Base-by-base conservation (phyloP, 2,888 invertebrate genomes). In the Drosophila cognata region DNA sequence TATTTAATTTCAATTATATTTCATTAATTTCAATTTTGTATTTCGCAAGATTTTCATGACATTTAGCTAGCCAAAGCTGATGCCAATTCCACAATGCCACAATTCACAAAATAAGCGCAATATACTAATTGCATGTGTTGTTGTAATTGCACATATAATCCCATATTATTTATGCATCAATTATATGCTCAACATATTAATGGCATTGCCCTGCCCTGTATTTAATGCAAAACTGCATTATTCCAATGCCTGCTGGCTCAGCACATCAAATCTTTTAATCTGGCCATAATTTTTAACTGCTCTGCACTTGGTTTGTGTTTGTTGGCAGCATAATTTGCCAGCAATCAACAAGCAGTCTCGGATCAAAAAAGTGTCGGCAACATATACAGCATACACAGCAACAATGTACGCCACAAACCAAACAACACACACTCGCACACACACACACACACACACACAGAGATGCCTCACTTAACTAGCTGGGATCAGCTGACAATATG, bases 401-500 rank as follows among this genome's bases (percentile, higher is more conserved):
- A n/a, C 11, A 41, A 36, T 36, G 35, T 35, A 35, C 4, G 29
- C n/a, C n/a, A 46, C 13, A 21, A n/a, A n/a, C 33, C 11, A 11
- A 25, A 25, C 55, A 55, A 48, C 11, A 35, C 56, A 57, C 52
- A 53, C 46, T n/a, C 56, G 52, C 60, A 51, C 52, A 21, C 56
- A 38, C 41, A 21, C 28, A 36, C 28, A 28, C 16, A 21, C 21
- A 35, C 31, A 25, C 25, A 25, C 2, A 38, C 13, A 13, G 11
- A 53, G 41, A 58, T 72, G 59, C 13, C 25, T 10, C 35, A 36
- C 25, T 36, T 36, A 29, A 63, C 65, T 65, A 21, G 73, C 50
- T 57, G 13, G 73, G 63, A 79, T 79, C 78, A 78, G 72, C 72
- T 72, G 78, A 60, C 72, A 78, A 75, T 75, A 69, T 78, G 78